A percentile compares a stretch with the other conserved stretches of the same genome.
Conservation (phyloP, 2,797 vertebrate genomes). For the Muscicapa striata region DNA sequence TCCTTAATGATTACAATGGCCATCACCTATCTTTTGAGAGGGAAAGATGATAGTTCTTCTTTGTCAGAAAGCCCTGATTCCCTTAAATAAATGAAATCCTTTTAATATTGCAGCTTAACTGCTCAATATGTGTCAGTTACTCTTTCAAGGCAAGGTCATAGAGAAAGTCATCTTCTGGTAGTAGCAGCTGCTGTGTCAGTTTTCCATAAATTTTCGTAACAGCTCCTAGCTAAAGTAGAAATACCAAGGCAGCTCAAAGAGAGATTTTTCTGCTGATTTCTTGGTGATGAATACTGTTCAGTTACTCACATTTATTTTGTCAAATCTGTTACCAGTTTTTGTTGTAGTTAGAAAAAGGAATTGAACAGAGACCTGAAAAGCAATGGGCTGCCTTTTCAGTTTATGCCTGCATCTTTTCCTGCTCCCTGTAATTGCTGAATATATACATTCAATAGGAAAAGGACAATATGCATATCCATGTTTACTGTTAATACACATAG, state of each 20-base stretch:
- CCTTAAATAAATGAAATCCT: not conserved
- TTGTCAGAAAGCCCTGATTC: not conserved
- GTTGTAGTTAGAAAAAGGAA: not conserved
- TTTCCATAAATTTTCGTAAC: constrained; percentile 47
- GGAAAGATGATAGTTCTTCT: not conserved
- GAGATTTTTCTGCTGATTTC: not conserved
- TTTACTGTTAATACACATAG: not conserved
- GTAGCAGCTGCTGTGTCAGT: constrained; percentile 41
- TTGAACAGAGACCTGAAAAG: not conserved
- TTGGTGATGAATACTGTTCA: not conserved
- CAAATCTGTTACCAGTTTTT: not conserved
- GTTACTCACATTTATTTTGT: constrained; percentile 10
- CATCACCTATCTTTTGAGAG: not conserved
- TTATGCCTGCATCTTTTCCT: not conserved
- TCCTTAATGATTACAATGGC: not conserved
- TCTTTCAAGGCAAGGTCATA: constrained; percentile 44
- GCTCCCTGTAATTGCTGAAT: not conserved
- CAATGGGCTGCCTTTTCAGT: not conserved
- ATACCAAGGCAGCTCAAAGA: constrained; percentile 2
- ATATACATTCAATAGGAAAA: not conserved
- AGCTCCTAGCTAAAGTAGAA: constrained; percentile 6
- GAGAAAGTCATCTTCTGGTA: constrained; percentile 30
- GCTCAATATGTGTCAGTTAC: constrained; percentile 33
- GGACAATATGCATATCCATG: not conserved
- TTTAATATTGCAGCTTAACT: constrained; percentile 23